These are phyloP conservation scores for Myodes glareolus DNA, from an alignment of 2,113 vertebrate species.

Conservation along the genomic window DNA sequence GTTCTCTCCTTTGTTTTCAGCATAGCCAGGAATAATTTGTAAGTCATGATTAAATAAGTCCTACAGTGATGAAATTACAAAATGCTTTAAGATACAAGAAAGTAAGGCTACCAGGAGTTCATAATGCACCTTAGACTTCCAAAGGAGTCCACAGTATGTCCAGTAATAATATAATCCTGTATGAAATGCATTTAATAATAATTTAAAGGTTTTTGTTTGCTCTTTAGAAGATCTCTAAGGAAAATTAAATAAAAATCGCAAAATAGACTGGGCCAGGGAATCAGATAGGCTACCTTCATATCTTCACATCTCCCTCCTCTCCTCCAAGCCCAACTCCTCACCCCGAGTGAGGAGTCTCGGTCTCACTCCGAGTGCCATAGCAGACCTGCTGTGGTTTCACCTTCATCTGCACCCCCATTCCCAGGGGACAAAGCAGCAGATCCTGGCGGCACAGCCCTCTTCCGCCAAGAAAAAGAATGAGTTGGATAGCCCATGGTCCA, in stretches of 20 bases:
- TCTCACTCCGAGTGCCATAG: background rate
- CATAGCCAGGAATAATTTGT: background rate
- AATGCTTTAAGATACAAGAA: background rate
- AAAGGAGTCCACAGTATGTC: background rate
- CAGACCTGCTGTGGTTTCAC: too few relatives aligned
- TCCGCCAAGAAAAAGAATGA: background rate
- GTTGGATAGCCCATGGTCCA: background rate
- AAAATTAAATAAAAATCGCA: background rate
- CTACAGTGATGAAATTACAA: background rate
- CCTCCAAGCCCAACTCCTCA: background rate
- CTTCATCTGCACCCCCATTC: background rate
- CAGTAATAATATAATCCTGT: background rate
- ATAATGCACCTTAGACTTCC: background rate
- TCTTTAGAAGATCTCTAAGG: background rate
- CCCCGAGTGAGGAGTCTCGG: too few relatives aligned
- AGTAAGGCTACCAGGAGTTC: background rate
- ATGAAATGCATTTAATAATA: background rate
- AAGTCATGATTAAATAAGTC: background rate
- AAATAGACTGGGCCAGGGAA: background rate
- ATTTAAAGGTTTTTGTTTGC: background rate
- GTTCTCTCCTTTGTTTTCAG: background rate
- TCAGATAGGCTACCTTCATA: background rate
- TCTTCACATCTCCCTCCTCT: background rate
- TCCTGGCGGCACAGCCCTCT: background rate
- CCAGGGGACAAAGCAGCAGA: background rate